Conservation (phyloP, 2,888 invertebrate species). For the Philhelius pedissequus region DNA sequence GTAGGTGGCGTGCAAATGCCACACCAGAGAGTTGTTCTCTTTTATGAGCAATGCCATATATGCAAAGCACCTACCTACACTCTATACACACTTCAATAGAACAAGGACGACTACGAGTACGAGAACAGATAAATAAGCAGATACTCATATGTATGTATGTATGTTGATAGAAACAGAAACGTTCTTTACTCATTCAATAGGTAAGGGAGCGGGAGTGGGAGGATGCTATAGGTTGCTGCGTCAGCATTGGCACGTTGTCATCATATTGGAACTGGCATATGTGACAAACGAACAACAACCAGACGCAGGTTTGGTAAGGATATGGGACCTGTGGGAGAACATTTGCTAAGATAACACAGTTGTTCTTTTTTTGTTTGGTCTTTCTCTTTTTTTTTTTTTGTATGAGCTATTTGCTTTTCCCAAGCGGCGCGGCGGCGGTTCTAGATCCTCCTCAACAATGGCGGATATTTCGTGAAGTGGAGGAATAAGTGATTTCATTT, state of each 20-base stretch:
- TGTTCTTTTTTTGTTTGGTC: conserved; percentile 1
- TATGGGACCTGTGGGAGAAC: conserved; percentile 46
- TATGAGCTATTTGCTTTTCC: background rate
- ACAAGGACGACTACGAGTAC: conserved; percentile 14
- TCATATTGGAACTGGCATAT: conserved; percentile 59
- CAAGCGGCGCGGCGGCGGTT: no score
- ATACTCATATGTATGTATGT: no score
- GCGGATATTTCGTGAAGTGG: conserved; percentile 47
- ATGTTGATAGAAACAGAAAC: conserved; percentile 23
- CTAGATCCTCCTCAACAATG: conserved; percentile 23
- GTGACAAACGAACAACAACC: conserved; percentile 46
- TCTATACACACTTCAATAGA: background rate
- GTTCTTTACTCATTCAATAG: background rate
- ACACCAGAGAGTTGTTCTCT: conserved; percentile 62
- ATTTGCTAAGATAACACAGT: conserved; percentile 58
- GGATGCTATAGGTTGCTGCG: conserved; percentile 27
- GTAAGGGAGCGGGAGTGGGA: background rate
- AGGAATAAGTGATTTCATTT: conserved; percentile 63
- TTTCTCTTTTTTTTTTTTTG: background rate
- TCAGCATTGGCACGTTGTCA: conserved; percentile 67
- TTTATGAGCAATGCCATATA: conserved; percentile 58
- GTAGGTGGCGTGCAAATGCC: conserved; percentile 59
- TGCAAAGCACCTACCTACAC: conserved; percentile 66
- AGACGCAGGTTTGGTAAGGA: conserved; percentile 27
- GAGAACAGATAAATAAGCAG: conserved; percentile 61